Percentiles rank a stretch among this genome's conserved stretches.
phyloP scores from a whole-genome alignment of 2,888 invertebrate species.

The Parnassius smintheus region DNA sequence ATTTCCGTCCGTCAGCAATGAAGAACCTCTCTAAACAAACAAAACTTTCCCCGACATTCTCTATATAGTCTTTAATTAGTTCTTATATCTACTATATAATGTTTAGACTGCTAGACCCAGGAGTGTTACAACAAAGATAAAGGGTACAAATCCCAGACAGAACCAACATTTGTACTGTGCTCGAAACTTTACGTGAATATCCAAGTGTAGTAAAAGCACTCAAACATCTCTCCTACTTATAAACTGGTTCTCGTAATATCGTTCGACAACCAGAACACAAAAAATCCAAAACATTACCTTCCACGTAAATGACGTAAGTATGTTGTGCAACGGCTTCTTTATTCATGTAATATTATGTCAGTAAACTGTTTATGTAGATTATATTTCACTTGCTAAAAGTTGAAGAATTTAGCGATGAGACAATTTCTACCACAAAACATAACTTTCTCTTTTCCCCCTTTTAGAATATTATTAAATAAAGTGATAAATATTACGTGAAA shows the following conservation, averaged over 20 bases:
- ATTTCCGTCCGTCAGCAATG: no score
- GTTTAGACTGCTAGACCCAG: no score
- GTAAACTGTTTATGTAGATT: conserved; percentile 34
- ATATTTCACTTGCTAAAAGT: conserved; percentile 30
- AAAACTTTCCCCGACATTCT: no score
- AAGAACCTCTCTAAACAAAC: no score
- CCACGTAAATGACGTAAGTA: conserved; percentile 13
- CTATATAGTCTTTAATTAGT: no score
- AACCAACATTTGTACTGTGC: no score
- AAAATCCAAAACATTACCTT: conserved; percentile 17
- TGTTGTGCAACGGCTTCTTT: conserved; percentile 25
- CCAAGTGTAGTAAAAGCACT: neutral
- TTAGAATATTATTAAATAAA: no score
- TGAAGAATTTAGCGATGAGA: conserved; percentile 29
- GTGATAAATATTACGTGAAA: neutral
- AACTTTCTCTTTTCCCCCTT: conserved; percentile 34
- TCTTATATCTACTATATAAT: no score
- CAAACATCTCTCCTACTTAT: conserved; percentile 5
- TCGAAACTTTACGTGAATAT: no score
- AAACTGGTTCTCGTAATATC: conserved; percentile 2
- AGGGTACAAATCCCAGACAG: no score
- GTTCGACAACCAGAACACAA: conserved; percentile 1
- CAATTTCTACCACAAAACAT: conserved; percentile 34
- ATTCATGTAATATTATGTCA: conserved; percentile 32
- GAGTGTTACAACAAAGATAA: no score